Base-by-base conservation (phyloP, 2,797 vertebrate genomes). In the Ctenochaetus hawaiiensis region DNA sequence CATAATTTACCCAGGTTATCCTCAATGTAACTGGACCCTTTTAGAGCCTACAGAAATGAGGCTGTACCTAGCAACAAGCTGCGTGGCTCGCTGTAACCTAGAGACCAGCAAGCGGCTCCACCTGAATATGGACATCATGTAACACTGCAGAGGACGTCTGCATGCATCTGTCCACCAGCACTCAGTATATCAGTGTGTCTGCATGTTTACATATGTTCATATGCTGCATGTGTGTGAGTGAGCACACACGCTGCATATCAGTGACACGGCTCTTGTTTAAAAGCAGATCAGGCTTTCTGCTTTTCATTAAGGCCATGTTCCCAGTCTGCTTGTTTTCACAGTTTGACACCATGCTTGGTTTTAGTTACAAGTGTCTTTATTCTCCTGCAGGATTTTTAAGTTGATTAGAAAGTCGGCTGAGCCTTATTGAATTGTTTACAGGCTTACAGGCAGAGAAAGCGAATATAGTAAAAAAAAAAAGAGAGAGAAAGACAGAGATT, bases 1-100 rank as follows among this genome's bases (percentile, higher is more conserved):
- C 92, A 94, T 95, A 94, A 96, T 95, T 95, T 78, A 95, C 82
- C 72, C 56, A 80, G 67, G 83, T 91, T 91, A 87, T 87, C 72
- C 52, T 85, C 62, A 76, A 83, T 85, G 93, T 89, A 94, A 95
- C 90, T 77, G 68, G 92, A 95, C 80, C 86, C 84, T 72, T 87
- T 85, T 43, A 89, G 74, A 83, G 80, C 78, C 83, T 70, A 80
- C 49, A 43, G 71, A 68, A 89, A 81, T 79, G 63, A 74, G 63
- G 62, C 71, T 79, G 80, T 80, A 81, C 91, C 87, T 89, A 89
- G 89, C 89, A 93, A 93, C 92, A 62, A 70, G 67, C 79, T 57
- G 76, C 80, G 65, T 16, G 72, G 66, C 57, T 80, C 30, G 30
- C 77, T 59, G 88, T 90, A 88, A 84, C 91, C 86, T 83, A 62